Evolutionary conservation across 2,888 invertebrate genomes (phyloP).

Genomic region (Oxycera nigricornis): DNA sequence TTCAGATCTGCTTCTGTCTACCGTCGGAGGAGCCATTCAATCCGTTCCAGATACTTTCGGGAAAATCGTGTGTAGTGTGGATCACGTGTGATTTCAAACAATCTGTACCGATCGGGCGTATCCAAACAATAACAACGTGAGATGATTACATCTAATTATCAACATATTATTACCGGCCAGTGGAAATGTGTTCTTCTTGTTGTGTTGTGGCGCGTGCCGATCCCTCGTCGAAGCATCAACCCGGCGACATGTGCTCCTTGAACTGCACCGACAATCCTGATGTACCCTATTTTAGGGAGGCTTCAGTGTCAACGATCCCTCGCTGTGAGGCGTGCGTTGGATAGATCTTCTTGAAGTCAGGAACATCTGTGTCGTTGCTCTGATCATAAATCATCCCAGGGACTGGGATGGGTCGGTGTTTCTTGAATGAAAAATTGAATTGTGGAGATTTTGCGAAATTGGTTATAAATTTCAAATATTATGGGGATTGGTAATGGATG

Average conservation of each 20-base stretch:
- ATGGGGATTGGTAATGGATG: too few species aligned
- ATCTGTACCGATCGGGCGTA: background rate
- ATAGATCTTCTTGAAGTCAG: background rate
- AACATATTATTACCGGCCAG: slow-evolving; percentile 22
- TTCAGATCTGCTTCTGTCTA: slow-evolving; percentile 2
- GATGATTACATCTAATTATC: slow-evolving; percentile 13
- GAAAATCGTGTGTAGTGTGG: background rate
- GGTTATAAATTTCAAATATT: too few species aligned
- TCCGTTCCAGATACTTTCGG: background rate
- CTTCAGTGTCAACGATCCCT: slow-evolving; percentile 35
- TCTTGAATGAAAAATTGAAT: background rate
- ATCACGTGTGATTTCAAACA: slow-evolving; percentile 13
- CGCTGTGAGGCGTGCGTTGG: background rate
- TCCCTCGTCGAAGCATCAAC: background rate
- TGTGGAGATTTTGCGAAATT: background rate
- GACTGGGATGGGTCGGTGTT: background rate
- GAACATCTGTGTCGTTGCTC: slow-evolving; percentile 10
- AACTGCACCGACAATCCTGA: background rate
- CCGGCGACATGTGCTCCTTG: background rate
- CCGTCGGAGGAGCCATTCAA: background rate
- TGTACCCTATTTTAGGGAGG: slow-evolving; percentile 24
- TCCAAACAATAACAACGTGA: slow-evolving; percentile 2
- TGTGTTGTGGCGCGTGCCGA: background rate
- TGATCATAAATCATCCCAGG: slow-evolving; percentile 23
- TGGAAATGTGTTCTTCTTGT: slow-evolving; percentile 15